phyloP scores from a whole-genome alignment of 2,888 invertebrate genomes.

The Epistrophe grossulariae region DNA sequence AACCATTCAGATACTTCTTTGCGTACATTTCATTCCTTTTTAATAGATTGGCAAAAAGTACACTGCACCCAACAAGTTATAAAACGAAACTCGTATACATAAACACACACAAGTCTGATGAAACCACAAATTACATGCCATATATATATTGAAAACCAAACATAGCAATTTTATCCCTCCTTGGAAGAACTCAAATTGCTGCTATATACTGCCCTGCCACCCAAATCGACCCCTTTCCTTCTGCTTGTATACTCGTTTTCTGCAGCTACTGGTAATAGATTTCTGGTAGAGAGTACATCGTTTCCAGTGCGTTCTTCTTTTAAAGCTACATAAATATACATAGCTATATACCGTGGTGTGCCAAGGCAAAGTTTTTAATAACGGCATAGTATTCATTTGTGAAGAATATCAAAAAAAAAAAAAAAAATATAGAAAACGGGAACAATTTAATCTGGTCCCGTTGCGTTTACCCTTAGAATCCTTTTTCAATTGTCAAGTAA shows the following conservation, averaged over 20 bases:
- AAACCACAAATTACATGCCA: slow-evolving; percentile 72
- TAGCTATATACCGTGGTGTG: slow-evolving; percentile 18
- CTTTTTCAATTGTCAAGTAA: slow-evolving; percentile 73
- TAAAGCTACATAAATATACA: not conserved
- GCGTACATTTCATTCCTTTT: slow-evolving; percentile 40
- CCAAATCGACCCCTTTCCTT: slow-evolving; percentile 8
- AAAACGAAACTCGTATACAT: not conserved
- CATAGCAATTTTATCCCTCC: slow-evolving; percentile 67
- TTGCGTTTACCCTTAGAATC: slow-evolving; percentile 74
- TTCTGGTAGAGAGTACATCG: slow-evolving; percentile 6
- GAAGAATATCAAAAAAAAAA: slow-evolving; percentile 19
- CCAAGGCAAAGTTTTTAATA: slow-evolving; percentile 72
- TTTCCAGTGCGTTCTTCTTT: slow-evolving; percentile 25
- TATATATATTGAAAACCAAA: slow-evolving; percentile 31
- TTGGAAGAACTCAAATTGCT: slow-evolving; percentile 51
- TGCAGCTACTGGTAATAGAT: slow-evolving; percentile 20
- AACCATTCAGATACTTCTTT: slow-evolving; percentile 17
- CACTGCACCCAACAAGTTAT: slow-evolving; percentile 8
- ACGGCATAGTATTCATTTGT: slow-evolving; percentile 73
- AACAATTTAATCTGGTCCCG: slow-evolving; percentile 74
- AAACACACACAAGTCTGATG: slow-evolving; percentile 8
- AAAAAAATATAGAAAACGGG: slow-evolving; percentile 45
- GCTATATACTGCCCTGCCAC: not conserved
- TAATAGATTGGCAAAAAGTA: slow-evolving; percentile 61
- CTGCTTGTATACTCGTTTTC: not conserved